A percentile compares a stretch with the other conserved stretches of the same genome.
phyloP scores from a whole-genome alignment of 2,113 vertebrate species.

The Propithecus coquereli region DNA sequence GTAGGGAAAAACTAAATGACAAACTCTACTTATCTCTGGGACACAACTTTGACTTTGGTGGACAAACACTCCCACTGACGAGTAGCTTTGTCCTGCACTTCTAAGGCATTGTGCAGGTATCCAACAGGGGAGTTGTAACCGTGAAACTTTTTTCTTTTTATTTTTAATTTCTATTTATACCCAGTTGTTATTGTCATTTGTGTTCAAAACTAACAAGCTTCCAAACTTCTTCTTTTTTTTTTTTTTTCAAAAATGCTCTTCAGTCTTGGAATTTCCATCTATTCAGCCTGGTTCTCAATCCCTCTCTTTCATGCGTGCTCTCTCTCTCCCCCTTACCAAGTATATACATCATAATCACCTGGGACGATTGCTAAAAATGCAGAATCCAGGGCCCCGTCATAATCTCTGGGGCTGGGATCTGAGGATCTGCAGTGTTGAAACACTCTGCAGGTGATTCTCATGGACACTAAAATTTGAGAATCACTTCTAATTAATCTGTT shows the following conservation, averaged over 20 bases:
- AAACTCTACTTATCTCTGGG: neutral
- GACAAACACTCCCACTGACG: neutral
- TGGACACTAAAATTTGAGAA: neutral
- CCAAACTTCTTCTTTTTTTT: too few species aligned
- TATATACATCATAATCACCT: neutral
- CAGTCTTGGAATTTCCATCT: neutral
- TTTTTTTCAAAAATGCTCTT: neutral
- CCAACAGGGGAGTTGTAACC: neutral
- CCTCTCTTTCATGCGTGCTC: fast-evolving
- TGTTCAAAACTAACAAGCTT: neutral
- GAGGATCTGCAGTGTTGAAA: neutral
- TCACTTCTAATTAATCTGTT: neutral
- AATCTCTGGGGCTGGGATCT: neutral
- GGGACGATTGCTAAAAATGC: neutral
- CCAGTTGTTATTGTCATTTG: neutral
- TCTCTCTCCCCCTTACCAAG: neutral
- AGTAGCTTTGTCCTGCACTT: neutral
- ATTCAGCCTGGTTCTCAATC: neutral
- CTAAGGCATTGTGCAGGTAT: neutral
- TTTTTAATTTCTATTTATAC: neutral
- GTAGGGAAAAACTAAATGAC: neutral
- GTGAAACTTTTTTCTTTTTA: neutral
- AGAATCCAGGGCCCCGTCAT: neutral
- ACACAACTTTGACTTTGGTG: neutral
- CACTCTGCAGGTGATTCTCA: neutral